Conservation (phyloP, 1,140 invertebrate species). For the Trissolcus basalis region DNA sequence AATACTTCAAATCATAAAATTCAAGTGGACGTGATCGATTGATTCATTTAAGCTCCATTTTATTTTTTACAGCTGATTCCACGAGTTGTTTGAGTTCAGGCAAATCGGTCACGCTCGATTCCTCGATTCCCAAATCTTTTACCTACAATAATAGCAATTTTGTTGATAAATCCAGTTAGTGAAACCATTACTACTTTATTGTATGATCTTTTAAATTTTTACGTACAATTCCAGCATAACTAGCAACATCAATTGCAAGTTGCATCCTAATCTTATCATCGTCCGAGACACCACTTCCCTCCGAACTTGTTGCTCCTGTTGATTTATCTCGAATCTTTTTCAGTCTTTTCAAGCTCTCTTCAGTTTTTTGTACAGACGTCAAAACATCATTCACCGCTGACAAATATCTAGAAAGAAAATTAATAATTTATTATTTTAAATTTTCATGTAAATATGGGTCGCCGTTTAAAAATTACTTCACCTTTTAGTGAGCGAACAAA, state of each 20-base stretch:
- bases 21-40: not conserved
- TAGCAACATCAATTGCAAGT: conserved; percentile 88
- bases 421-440: not conserved
- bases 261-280: conserved; percentile 96
- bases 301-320: conserved; percentile 73
- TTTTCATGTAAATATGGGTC: not conserved
- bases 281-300: conserved; percentile 81
- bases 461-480: conserved; percentile 62
- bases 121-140: conserved; percentile 33
- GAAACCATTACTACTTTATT: no score
- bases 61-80: conserved; percentile 67
- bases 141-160: conserved; percentile 36
- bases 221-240: conserved; percentile 74
- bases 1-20: conserved; percentile 1
- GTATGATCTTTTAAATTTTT: no score
- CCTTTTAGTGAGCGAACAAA: conserved; percentile 81
- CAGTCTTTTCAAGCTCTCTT: conserved; percentile 91
- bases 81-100: conserved; percentile 68
- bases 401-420: conserved; percentile 82
- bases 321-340: conserved; percentile 88
- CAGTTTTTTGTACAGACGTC: conserved; percentile 94
- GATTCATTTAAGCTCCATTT: conserved; percentile 28
- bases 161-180: no score
- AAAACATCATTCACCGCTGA: conserved; percentile 89
- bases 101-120: conserved; percentile 33